phyloP scores from a whole-genome alignment of 2,888 invertebrate genomes.

The Watsonalla cultraria region DNA sequence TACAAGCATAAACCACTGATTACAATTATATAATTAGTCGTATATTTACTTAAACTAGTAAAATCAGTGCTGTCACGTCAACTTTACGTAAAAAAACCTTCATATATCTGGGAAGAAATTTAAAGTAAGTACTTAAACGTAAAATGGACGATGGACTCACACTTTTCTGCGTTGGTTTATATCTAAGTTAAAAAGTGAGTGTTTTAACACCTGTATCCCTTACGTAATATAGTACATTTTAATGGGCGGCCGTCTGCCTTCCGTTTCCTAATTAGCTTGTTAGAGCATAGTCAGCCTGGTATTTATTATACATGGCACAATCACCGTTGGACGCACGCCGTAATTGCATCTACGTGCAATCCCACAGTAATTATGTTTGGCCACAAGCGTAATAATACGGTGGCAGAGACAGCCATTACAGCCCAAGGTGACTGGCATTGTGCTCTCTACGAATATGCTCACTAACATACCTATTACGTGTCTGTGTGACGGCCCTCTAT shows the following conservation, averaged over 20 bases:
- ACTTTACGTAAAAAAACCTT: too few relatives aligned
- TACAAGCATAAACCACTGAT: too few relatives aligned
- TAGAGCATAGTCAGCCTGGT: neutral
- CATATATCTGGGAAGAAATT: too few relatives aligned
- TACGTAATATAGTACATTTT: neutral
- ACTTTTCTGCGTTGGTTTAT: too few relatives aligned
- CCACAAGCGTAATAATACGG: slow-evolving; percentile 56
- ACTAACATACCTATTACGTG: slow-evolving; percentile 7
- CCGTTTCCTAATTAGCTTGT: slow-evolving; percentile 7
- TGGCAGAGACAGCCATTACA: slow-evolving; percentile 41
- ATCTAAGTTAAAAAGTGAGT: too few relatives aligned
- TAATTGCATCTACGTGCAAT: slow-evolving; percentile 67
- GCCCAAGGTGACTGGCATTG: slow-evolving; percentile 42
- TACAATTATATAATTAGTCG: too few relatives aligned
- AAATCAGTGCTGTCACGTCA: too few relatives aligned
- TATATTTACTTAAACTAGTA: too few relatives aligned
- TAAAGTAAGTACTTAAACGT: too few relatives aligned
- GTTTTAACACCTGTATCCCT: too few relatives aligned
- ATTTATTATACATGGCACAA: slow-evolving; percentile 29
- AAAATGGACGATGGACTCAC: too few relatives aligned
- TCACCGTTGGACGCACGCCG: slow-evolving; percentile 28
- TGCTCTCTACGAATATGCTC: slow-evolving; percentile 10
- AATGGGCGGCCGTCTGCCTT: neutral
- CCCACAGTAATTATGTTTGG: slow-evolving; percentile 59
- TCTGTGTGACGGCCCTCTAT: neutral